Base-by-base conservation (phyloP, 2,888 invertebrate genomes). In the Didymodactylos carnosus region DNA sequence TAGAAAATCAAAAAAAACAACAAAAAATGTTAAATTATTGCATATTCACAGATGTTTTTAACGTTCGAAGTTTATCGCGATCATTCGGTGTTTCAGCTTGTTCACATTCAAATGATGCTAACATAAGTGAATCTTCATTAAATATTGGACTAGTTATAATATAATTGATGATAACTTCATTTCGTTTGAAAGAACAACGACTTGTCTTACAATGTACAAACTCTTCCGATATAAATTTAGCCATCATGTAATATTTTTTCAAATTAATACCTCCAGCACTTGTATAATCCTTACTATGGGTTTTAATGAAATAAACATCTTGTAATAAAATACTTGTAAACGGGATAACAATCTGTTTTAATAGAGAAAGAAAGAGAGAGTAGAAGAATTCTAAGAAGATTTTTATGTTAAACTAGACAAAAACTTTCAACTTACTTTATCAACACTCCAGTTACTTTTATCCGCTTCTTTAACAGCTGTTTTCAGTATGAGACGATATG, bases 401-500 rank as follows among this genome's bases (percentile, higher is more conserved):
- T n/a, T n/a, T n/a, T n/a, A n/a, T n/a, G n/a, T n/a, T n/a, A n/a
- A n/a, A n/a, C n/a, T n/a, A n/a, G n/a, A n/a, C n/a, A n/a, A n/a
- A n/a, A n/a, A n/a, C n/a, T n/a, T n/a, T n/a, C n/a, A n/a, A n/a
- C n/a, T n/a, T n/a, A n/a, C n/a, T 27, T 35, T 16, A 35, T 35
- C 62, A 19, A n/a, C 11, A 35, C n/a, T 7, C 62, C 62, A 62
- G 19, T 19, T 3, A 62, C 81, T 76, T 72, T 81, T 81, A 46
- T 83, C 80, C 27, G 80, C 80, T 4, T 84, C 84, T 39, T 82
- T 82, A 72, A 84, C 89, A 40, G 91, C 91, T 76, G 91, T 91
- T 84, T 91, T 91, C 78, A 92, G 84, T 49, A 91, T 91, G 72
- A 91, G 90, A 76, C 92, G 86, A 84, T 92, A 91, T 83, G 89